A percentile compares a stretch with the other conserved stretches of the same genome.
phyloP scores from a whole-genome alignment of 2,888 invertebrate species.

The Drosophila merina region DNA sequence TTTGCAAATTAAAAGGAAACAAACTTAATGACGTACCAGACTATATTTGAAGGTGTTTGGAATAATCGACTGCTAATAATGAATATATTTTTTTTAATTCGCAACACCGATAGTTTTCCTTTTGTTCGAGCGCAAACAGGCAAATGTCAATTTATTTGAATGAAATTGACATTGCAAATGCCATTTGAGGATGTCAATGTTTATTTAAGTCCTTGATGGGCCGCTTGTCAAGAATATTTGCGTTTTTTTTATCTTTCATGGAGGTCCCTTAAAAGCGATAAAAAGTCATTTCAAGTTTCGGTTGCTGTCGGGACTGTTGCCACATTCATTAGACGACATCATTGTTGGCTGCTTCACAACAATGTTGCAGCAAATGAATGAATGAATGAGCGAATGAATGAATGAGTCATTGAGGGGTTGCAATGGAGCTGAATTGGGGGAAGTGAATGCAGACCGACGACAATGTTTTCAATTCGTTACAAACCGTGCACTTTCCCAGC shows the following conservation, averaged over 20 bases:
- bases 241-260: not conserved
- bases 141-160: constrained; percentile 72
- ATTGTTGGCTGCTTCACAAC: constrained; percentile 56
- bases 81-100: no score
- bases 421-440: constrained; percentile 19
- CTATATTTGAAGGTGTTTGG: no score
- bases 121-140: constrained; percentile 17
- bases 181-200: constrained; percentile 48
- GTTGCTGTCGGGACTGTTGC: constrained; percentile 52
- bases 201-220: constrained; percentile 45
- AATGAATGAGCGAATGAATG: constrained; percentile 44
- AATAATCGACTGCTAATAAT: not conserved
- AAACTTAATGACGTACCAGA: no score
- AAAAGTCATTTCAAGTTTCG: constrained; percentile 50
- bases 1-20: no score
- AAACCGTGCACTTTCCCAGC: constrained; percentile 64
- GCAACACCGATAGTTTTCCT: not conserved
- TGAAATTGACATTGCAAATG: constrained; percentile 58
- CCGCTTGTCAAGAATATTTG: constrained; percentile 25
- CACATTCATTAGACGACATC: constrained; percentile 68
- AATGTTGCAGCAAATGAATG: constrained; percentile 76
- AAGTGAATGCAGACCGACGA: constrained; percentile 66
- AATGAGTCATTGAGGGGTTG: constrained; percentile 4
- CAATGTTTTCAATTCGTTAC: constrained; percentile 74
- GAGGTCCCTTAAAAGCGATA: constrained; percentile 44